Conservation (phyloP, 1,140 invertebrate species). For the Drosophila ananassae region DNA sequence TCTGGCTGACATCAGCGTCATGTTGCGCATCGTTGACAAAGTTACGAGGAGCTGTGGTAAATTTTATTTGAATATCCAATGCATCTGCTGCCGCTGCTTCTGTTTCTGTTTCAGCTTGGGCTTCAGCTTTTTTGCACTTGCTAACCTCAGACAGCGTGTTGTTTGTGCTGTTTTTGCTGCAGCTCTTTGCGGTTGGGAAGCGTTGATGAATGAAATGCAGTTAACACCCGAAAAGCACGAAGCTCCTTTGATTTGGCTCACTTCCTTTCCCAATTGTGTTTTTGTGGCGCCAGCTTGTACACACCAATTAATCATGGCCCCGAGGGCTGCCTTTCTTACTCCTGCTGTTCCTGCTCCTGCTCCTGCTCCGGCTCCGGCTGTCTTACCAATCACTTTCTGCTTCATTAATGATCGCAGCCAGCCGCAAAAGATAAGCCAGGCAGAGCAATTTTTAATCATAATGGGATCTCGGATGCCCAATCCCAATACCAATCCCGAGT, state of each 20-base stretch:
- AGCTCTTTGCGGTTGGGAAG: slow-evolving; percentile 69
- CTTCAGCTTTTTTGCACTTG: too few relatives aligned
- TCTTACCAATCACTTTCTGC: slow-evolving; percentile 53
- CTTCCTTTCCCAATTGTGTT: background rate
- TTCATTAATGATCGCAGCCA: slow-evolving; percentile 60
- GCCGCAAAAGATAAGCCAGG: slow-evolving; percentile 62
- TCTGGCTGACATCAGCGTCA: slow-evolving; percentile 57
- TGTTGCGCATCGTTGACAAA: slow-evolving; percentile 81
- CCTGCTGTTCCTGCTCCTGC: background rate
- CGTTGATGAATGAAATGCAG: slow-evolving; percentile 82
- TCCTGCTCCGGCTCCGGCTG: background rate
- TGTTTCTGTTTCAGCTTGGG: background rate
- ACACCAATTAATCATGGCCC: slow-evolving; percentile 71
- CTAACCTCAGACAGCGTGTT: slow-evolving; percentile 16
- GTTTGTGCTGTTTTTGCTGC: slow-evolving; percentile 26
- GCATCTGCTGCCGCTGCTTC: slow-evolving; percentile 48
- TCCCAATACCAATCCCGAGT: background rate
- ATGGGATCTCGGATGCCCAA: slow-evolving; percentile 49
- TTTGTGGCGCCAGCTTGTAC: slow-evolving; percentile 39
- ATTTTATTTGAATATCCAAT: slow-evolving; percentile 81
- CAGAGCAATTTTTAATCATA: slow-evolving; percentile 78
- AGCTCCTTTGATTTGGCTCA: slow-evolving; percentile 58
- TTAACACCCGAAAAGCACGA: slow-evolving; percentile 66
- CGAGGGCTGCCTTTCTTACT: slow-evolving; percentile 8
- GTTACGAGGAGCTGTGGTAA: slow-evolving; percentile 80